Evolutionary conservation across 1,140 invertebrate species (phyloP).

Genomic region (Lasioglossum albipes): DNA sequence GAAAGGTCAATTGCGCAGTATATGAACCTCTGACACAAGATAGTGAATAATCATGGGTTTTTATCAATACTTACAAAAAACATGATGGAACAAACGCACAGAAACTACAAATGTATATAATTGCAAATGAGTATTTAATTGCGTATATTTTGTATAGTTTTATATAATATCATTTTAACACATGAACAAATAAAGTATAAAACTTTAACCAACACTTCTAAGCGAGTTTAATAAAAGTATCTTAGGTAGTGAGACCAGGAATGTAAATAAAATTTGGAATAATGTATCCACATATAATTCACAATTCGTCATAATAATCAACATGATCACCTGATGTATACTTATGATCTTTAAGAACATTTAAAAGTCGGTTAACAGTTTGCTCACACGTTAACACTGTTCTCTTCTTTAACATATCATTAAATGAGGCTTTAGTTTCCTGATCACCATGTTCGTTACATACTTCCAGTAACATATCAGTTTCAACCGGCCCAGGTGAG

Average conservation of each 20-base stretch:
- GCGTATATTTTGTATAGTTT: background rate
- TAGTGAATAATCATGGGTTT: constrained; percentile 7
- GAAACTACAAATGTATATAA: background rate
- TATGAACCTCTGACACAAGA: constrained; percentile 18
- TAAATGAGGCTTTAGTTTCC: constrained; percentile 83
- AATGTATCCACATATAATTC: constrained; percentile 26
- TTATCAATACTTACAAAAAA: constrained; percentile 14
- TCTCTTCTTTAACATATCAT: constrained; percentile 81
- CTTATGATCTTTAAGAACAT: constrained; percentile 85
- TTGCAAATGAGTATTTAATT: background rate
- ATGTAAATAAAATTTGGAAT: background rate
- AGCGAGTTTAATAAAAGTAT: background rate
- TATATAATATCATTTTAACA: constrained; percentile 1
- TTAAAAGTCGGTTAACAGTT: constrained; percentile 88
- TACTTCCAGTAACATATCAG: constrained; percentile 91
- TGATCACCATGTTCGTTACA: constrained; percentile 82
- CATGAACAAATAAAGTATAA: background rate
- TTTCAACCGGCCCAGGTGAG: constrained; percentile 95
- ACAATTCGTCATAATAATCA: constrained; percentile 89
- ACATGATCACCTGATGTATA: constrained; percentile 92
- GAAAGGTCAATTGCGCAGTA: constrained; percentile 17
- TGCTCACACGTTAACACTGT: constrained; percentile 87
- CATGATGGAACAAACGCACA: background rate
- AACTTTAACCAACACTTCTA: background rate
- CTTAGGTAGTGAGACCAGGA: background rate